These are phyloP conservation scores for Chlamydotis undulata DNA, from an alignment of 2,113 vertebrate species.

Conservation along the genomic window DNA sequence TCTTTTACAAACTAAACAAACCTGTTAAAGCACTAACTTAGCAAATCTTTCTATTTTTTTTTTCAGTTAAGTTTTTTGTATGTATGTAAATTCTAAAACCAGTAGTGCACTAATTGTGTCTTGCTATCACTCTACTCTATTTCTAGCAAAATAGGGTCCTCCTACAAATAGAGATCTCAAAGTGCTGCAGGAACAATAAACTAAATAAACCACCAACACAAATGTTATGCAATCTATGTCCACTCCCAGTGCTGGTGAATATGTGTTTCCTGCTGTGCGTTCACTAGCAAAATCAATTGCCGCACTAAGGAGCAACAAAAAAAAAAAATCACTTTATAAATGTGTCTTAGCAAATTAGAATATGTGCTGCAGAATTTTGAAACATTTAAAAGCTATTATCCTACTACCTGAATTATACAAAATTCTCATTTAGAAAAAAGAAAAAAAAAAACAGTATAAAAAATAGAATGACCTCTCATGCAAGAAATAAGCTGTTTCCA, in stretches of 20 bases:
- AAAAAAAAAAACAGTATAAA: neutral
- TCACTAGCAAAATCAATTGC: neutral
- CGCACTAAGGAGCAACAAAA: neutral
- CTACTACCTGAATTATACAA: neutral
- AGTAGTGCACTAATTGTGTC: neutral
- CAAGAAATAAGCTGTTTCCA: neutral
- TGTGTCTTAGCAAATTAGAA: neutral
- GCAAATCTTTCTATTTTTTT: neutral
- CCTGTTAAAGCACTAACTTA: neutral
- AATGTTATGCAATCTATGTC: neutral
- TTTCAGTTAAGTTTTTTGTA: neutral
- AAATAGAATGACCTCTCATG: neutral
- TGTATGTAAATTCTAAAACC: neutral
- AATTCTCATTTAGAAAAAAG: neutral
- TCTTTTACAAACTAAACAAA: neutral
- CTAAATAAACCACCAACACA: neutral
- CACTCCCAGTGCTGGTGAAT: neutral
- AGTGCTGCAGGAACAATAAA: neutral
- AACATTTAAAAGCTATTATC: constrained; percentile 4
- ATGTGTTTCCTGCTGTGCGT: neutral
- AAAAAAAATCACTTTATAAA: neutral
- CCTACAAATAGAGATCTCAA: neutral
- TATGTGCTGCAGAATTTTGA: neutral
- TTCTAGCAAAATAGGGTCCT: neutral
- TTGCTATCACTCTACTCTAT: neutral